These are phyloP conservation scores for Podotricha telesiphe DNA, from an alignment of 2,888 invertebrate genomes.

Conservation along the genomic window DNA sequence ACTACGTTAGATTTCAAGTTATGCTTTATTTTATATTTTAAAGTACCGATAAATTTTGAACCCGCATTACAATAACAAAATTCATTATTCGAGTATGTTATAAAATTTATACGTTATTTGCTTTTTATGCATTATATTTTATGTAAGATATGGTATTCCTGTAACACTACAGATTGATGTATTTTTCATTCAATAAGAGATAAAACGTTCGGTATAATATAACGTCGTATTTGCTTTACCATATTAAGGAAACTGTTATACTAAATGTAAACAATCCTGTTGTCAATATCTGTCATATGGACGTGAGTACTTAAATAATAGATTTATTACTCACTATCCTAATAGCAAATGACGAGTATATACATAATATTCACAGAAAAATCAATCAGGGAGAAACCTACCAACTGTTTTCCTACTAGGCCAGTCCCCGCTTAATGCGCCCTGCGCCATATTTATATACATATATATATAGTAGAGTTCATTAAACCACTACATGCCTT, in stretches of 20 bases:
- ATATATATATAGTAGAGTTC: constrained; percentile 1
- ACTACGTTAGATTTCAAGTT: no score
- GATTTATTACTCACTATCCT: not conserved
- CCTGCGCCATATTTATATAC: not conserved
- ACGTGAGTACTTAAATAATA: not conserved
- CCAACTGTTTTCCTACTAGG: constrained; percentile 28
- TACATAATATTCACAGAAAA: constrained; percentile 5
- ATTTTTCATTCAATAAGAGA: no score
- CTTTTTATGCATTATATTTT: not conserved
- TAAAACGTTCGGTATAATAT: no score
- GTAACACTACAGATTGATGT: no score
- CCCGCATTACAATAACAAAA: not conserved
- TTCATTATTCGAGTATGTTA: not conserved
- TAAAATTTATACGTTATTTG: not conserved
- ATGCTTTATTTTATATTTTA: no score
- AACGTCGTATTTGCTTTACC: not conserved
- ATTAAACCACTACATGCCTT: constrained; percentile 2
- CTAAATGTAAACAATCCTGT: not conserved
- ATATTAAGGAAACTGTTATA: not conserved
- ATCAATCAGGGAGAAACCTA: constrained; percentile 34
- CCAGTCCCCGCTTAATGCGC: constrained; percentile 15
- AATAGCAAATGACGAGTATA: not conserved
- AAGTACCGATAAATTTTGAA: not conserved
- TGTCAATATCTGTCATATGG: not conserved
- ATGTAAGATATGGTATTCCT: no score